phyloP scores from a whole-genome alignment of 1,140 invertebrate species.

The Diachasmimorpha longicaudata region DNA sequence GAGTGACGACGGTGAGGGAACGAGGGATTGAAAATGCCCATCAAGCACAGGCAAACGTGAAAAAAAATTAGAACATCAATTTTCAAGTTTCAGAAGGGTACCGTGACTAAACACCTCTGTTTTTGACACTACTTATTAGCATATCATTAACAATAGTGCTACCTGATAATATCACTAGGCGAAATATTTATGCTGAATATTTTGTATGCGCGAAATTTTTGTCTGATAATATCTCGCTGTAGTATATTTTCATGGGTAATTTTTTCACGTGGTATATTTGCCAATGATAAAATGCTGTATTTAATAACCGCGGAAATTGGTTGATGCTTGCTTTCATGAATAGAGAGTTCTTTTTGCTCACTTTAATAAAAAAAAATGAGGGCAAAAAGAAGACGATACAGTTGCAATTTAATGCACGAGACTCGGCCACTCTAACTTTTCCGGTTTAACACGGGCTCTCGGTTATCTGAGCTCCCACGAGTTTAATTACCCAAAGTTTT shows the following conservation, averaged over 20 bases:
- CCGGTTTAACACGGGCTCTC: constrained; percentile 43
- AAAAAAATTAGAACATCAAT: background rate
- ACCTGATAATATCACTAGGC: no score
- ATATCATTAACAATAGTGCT: no score
- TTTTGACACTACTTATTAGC: no score
- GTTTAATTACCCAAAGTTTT: constrained; percentile 58
- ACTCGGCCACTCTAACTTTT: constrained; percentile 54
- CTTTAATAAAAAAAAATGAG: background rate
- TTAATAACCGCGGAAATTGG: background rate
- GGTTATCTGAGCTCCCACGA: constrained; percentile 52
- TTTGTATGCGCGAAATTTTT: no score
- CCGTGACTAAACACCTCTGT: no score
- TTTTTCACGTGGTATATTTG: no score
- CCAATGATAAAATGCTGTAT: background rate
- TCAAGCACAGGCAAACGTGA: background rate
- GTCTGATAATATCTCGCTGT: no score
- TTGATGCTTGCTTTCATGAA: background rate
- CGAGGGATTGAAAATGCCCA: background rate
- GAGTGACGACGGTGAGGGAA: background rate
- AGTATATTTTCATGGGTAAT: no score
- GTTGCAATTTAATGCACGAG: constrained; percentile 43
- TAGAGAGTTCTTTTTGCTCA: background rate
- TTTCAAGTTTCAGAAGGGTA: background rate
- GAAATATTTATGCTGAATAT: no score
- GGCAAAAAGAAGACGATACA: constrained; percentile 26